Conservation (phyloP, 2,797 vertebrate genomes). For the Lutra lutra region DNA sequence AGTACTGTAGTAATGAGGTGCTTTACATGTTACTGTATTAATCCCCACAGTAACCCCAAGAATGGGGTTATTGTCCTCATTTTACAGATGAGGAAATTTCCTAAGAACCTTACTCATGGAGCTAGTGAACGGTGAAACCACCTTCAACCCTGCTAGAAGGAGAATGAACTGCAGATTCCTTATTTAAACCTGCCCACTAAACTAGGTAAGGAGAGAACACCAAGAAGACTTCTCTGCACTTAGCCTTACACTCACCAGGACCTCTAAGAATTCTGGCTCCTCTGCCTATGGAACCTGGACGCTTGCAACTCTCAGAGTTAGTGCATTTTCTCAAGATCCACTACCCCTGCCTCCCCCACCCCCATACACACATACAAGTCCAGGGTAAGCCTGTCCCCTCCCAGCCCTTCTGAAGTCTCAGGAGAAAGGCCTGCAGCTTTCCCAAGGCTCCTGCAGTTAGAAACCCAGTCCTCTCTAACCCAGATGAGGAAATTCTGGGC, state of each 20-base stretch:
- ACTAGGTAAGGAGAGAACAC: not conserved
- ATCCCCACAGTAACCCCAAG: not conserved
- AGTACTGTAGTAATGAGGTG: not conserved
- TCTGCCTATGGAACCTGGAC: not conserved
- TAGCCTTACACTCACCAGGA: not conserved
- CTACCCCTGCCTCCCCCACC: not conserved
- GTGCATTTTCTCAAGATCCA: not conserved
- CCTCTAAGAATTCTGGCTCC: not conserved
- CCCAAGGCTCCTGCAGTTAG: not conserved
- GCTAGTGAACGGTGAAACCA: not conserved
- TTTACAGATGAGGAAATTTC: slow-evolving; percentile 36
- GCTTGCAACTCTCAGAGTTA: not conserved
- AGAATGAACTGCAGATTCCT: not conserved
- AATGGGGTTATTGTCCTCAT: not conserved
- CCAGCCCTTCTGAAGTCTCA: not conserved
- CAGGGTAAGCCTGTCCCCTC: not conserved
- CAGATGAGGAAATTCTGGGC: not conserved
- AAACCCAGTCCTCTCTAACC: not conserved
- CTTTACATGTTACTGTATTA: not conserved
- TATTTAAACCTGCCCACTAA: not conserved
- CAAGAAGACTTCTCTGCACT: not conserved
- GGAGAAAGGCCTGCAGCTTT: not conserved
- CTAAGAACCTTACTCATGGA: not conserved
- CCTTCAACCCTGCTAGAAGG: not conserved
- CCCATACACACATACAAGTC: not conserved